Conservation (phyloP, 2,797 vertebrate genomes). For the Melanotaenia pygmaea region DNA sequence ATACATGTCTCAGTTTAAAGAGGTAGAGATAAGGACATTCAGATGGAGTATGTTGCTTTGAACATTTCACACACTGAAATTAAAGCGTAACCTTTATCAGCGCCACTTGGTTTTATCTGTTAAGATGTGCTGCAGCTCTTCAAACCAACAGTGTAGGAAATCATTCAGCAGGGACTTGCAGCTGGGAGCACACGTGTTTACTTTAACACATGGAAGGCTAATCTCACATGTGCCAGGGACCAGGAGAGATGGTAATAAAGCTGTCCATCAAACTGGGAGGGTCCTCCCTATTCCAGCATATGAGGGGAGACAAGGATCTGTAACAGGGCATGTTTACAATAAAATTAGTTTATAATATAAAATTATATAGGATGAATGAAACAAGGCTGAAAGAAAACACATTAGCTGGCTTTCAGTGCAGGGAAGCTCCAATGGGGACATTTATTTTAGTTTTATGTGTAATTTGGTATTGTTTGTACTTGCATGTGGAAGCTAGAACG, state of each 20-base stretch:
- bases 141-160: not conserved
- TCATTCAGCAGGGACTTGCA: slow-evolving; percentile 2
- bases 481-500: slow-evolving; percentile 40
- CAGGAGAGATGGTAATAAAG: slow-evolving; percentile 57
- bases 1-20: slow-evolving; percentile 24
- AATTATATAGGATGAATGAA: slow-evolving; percentile 3
- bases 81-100: slow-evolving; percentile 41
- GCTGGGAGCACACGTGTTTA: slow-evolving; percentile 7
- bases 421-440: not conserved
- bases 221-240: slow-evolving; percentile 21
- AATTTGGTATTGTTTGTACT: slow-evolving; percentile 23
- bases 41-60: slow-evolving; percentile 12
- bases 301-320: slow-evolving; percentile 8
- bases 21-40: slow-evolving; percentile 41
- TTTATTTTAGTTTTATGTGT: not conserved
- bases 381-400: not conserved
- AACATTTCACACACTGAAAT: slow-evolving; percentile 44
- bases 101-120: slow-evolving; percentile 33
- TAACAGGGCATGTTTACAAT: slow-evolving; percentile 13
- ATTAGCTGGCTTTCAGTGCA: not conserved
- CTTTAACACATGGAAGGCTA: slow-evolving; percentile 44
- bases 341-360: slow-evolving; percentile 26
- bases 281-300: slow-evolving; percentile 56
- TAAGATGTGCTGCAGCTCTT: slow-evolving; percentile 13
- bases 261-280: slow-evolving; percentile 63